Conservation (phyloP, 2,888 invertebrate species). For the Drosophila affinis region DNA sequence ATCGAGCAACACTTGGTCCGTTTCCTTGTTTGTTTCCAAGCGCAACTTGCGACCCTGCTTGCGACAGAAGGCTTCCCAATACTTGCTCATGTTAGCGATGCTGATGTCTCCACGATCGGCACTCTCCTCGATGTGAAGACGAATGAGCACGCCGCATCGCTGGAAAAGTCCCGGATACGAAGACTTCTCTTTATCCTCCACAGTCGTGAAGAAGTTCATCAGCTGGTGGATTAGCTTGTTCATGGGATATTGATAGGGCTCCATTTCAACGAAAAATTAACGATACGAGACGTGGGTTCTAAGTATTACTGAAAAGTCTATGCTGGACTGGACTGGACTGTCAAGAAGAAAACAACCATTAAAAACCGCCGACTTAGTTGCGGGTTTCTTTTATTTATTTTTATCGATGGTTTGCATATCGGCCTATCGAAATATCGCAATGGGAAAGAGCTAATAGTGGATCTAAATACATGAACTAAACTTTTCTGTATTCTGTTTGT, state of each 20-base stretch:
- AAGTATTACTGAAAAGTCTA: too few species aligned
- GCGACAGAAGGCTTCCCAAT: slow-evolving; percentile 85
- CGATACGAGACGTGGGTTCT: too few species aligned
- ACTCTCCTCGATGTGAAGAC: slow-evolving; percentile 85
- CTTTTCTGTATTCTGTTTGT: too few species aligned
- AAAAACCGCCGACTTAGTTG: too few species aligned
- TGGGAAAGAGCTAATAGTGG: too few species aligned
- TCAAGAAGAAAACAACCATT: too few species aligned
- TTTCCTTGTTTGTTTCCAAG: slow-evolving; percentile 8
- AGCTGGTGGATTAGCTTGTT: slow-evolving; percentile 34
- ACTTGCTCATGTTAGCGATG: slow-evolving; percentile 86
- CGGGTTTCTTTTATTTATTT: too few species aligned
- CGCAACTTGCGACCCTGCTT: slow-evolving; percentile 41
- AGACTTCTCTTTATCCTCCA: neutral
- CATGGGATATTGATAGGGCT: slow-evolving; percentile 27
- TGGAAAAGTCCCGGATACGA: neutral
- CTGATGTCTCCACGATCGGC: slow-evolving; percentile 86
- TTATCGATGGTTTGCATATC: too few species aligned
- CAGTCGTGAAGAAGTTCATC: slow-evolving; percentile 36
- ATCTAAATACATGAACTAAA: too few species aligned
- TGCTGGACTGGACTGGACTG: too few species aligned
- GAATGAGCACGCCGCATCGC: slow-evolving; percentile 56
- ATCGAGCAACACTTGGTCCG: slow-evolving; percentile 16
- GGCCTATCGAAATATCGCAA: too few species aligned
- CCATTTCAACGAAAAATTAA: neutral